Conservation (phyloP, 1,140 invertebrate species). For the Trichomalopsis sarcophagae region DNA sequence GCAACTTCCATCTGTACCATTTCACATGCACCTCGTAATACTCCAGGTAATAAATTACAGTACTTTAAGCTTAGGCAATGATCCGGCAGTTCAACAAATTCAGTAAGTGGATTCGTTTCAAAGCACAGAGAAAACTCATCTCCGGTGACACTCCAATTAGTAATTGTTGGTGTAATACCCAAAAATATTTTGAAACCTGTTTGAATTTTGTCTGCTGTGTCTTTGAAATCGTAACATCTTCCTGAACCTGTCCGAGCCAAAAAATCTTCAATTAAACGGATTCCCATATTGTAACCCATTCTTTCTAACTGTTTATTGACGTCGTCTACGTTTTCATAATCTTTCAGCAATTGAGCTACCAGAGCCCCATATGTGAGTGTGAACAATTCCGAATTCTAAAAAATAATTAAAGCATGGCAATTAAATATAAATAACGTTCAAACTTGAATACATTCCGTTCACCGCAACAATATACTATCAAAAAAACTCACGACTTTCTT, state of each 20-base stretch:
- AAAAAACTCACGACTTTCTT: slow-evolving; percentile 80
- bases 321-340: slow-evolving; percentile 98
- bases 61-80: slow-evolving; percentile 90
- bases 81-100: slow-evolving; percentile 98
- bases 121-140: slow-evolving; percentile 98
- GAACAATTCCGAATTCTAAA: slow-evolving; percentile 96
- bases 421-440: slow-evolving; percentile 46
- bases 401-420: slow-evolving; percentile 56
- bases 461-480: slow-evolving; percentile 21
- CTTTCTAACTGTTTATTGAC: slow-evolving; percentile 95
- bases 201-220: slow-evolving; percentile 98
- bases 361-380: slow-evolving; percentile 98
- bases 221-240: slow-evolving; percentile 95
- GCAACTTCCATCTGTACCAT: slow-evolving; percentile 94
- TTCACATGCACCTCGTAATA: slow-evolving; percentile 95
- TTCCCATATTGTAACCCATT: slow-evolving; percentile 99
- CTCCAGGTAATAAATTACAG: slow-evolving; percentile 95
- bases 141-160: slow-evolving; percentile 93
- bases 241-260: slow-evolving; percentile 92
- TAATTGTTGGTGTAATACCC: slow-evolving; percentile 91
- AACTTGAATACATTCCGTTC: slow-evolving; percentile 37
- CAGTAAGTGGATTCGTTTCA: slow-evolving; percentile 96
- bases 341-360: slow-evolving; percentile 96
- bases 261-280: slow-evolving; percentile 98
- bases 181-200: slow-evolving; percentile 92